phyloP scores from a whole-genome alignment of 2,797 vertebrate species.

The Esox masquinongy region DNA sequence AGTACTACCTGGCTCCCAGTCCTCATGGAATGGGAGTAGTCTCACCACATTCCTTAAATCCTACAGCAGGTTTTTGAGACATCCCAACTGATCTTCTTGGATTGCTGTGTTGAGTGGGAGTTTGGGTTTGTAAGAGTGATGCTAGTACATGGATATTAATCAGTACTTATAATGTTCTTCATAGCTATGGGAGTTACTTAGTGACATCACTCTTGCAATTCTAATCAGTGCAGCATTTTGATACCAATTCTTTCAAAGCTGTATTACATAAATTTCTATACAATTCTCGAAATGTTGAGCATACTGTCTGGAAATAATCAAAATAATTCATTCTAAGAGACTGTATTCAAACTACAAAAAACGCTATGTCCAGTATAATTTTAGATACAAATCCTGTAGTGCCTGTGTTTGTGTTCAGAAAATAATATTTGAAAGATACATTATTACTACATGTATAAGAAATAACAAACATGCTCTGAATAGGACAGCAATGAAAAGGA shows the following conservation, averaged over 20 bases:
- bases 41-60: slow-evolving; percentile 50
- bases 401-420: too few relatives aligned
- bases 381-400: too few relatives aligned
- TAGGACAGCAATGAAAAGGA: not conserved
- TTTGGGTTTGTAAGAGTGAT: slow-evolving; percentile 24
- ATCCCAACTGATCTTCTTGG: slow-evolving; percentile 19
- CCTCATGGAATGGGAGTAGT: slow-evolving; percentile 43
- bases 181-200: too few relatives aligned
- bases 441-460: not conserved
- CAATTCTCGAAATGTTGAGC: not conserved
- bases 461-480: not conserved
- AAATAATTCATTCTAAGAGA: not conserved
- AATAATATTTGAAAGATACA: too few relatives aligned
- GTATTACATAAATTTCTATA: not conserved
- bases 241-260: not conserved
- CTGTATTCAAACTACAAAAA: too few relatives aligned
- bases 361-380: too few relatives aligned
- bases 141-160: not conserved
- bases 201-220: not conserved
- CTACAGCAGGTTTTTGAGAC: slow-evolving; percentile 30
- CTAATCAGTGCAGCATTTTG: not conserved
- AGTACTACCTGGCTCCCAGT: slow-evolving; percentile 28
- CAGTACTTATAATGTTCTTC: not conserved
- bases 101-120: slow-evolving; percentile 35
- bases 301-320: not conserved